Evolutionary conservation across 1,140 invertebrate species (phyloP), one percentile per base, ranked within the genome.

Genomic region (Zophobas morio): DNA sequence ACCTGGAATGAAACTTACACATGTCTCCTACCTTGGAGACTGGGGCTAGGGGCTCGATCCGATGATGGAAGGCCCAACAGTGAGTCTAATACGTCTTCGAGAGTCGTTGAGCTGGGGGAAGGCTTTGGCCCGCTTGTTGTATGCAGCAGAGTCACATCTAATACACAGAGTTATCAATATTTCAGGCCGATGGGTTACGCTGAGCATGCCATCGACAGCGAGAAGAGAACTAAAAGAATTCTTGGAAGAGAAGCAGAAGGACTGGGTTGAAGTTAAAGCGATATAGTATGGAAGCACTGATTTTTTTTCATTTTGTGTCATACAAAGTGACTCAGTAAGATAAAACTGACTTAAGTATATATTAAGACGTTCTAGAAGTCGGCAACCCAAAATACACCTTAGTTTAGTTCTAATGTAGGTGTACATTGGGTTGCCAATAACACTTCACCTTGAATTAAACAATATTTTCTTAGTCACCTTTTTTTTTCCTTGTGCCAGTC

Each of bases 1-100:
- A 73, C 71, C 71, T 73, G 71, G 71, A 86, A 87, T 82, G 87
- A 90, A 91, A 93, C 92, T 93, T 93, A 93, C 92, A 93, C 90
- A 89, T 89, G 90, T 88, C 89, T 91, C 90, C 89, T 91, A 94
- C 93, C 92, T 94, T 93, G 88, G 90, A 92, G 88, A 86, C 88
- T 87, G 84, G 91, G 90, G 86, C 89, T 90, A 75, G 89, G 87
- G 79, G 89, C 89, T 83, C 91, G 89, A 75, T 92, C 90, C 83
- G 92, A 90, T 79, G 93, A 91, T 57, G 94, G 93, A 81, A 97
- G 90, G 81, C 95, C 95, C 84, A 97, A 90, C 79, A 98, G 91
- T 73, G 95, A 95, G 87, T 97, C 95, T 85, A 98, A 89, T 71
- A 97, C 96, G 89, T 98, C 96, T 89, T 97, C 96, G 85, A 98